A percentile compares a stretch with the other conserved stretches of the same genome.
These are phyloP conservation scores for Oeneis ivallda DNA, from an alignment of 2,888 invertebrate species.

Conservation along the genomic window DNA sequence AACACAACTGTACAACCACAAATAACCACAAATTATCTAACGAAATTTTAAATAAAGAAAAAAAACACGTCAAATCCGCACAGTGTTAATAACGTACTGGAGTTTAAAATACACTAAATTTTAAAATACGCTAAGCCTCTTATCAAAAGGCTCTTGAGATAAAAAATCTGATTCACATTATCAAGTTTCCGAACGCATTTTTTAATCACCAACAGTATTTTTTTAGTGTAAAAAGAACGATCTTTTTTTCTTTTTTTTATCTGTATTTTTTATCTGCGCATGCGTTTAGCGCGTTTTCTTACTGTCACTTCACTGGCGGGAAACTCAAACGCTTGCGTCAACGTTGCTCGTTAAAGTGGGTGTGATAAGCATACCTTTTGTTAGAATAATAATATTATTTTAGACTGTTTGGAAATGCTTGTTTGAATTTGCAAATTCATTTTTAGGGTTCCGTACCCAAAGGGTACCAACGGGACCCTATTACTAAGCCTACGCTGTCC, in stretches of 20 bases:
- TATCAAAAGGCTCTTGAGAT: constrained; percentile 18
- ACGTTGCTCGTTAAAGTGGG: constrained; percentile 37
- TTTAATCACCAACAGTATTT: constrained; percentile 26
- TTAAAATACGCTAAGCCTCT: constrained; percentile 8
- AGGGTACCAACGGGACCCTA: no score
- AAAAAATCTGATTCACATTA: constrained; percentile 21
- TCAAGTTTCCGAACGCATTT: constrained; percentile 19
- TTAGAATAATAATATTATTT: constrained; percentile 35
- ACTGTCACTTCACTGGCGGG: constrained; percentile 43
- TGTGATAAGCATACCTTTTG: constrained; percentile 42
- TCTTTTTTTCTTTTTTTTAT: not conserved
- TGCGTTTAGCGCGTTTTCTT: constrained; percentile 42
- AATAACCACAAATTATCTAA: not conserved
- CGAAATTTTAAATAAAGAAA: not conserved
- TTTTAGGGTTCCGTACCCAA: no score
- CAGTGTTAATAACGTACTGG: constrained; percentile 27
- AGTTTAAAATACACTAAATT: constrained; percentile 7
- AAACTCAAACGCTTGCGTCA: constrained; percentile 42
- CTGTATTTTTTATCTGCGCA: constrained; percentile 23
- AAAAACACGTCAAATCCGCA: not conserved
- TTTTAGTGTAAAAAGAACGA: not conserved
- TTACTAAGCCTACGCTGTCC: no score
- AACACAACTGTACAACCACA: not conserved
- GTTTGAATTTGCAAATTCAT: constrained; percentile 21
- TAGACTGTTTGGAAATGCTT: constrained; percentile 29